Base-by-base conservation (phyloP, 2,113 vertebrate genomes). In the Turnix velox region DNA sequence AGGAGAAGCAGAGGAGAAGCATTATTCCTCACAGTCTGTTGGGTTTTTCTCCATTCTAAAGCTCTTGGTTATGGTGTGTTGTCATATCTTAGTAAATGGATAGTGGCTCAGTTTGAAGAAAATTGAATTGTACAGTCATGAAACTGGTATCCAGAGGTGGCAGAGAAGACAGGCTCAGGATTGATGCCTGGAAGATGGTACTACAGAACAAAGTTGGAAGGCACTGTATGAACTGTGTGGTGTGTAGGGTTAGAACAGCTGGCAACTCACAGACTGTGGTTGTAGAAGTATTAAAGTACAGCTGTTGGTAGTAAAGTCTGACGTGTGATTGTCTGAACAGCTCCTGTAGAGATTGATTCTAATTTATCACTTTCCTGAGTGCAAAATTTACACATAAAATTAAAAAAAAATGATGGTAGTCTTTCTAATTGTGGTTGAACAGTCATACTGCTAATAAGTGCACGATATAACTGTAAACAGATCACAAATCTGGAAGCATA, bases 401-500 rank as follows among this genome's bases (percentile, higher is more conserved):
- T 79, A 66, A 89, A 93, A 94, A 76, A 82, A 61, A 37, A 67
- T 23, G 63, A 93, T 18, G 61, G 66, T 73, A 89, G 77, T 85
- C 87, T 82, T 82, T 87, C 87, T 95, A 95, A 93, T 95, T 94
- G 89, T 79, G 87, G 89, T 91, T 94, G 84, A 94, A 92, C 66
- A 96, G 92, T 91, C 87, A 61, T 33, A 76, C 74, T 92, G 77
- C 90, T 96, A 96, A 95, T 96, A 95, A 93, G 77, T 91, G 88
- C 87, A 94, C 89, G 89, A 83, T 96, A 94, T 95, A 94, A 96
- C 92, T 93, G 89, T 96, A 96, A 96, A 95, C 92, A 96, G 95
- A 96, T 95, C 89, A 93, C 91, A 95, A 96, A 96, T 96, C 91
- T 94, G 81, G 87, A 85, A 94, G 42, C 78, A 27, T 92, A 94